Evolutionary conservation across 2,113 vertebrate species (phyloP).

Genomic region (Archocentrus centrarchus): DNA sequence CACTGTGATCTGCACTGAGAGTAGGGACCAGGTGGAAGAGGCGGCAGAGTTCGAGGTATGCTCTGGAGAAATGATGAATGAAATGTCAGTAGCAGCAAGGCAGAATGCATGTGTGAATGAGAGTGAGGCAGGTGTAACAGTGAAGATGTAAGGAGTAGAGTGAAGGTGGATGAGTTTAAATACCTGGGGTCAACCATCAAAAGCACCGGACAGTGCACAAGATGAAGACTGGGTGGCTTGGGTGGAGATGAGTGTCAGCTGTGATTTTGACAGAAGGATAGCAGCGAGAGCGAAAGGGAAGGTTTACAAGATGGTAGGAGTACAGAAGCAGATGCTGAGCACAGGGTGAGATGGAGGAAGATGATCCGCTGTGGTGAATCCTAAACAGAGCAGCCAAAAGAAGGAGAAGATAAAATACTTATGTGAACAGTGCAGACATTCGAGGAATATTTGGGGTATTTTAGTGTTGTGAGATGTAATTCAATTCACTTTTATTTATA

Average conservation of each 20-base stretch:
- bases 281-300: background rate
- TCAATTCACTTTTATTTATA: background rate
- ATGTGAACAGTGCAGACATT: background rate
- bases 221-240: no score
- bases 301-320: background rate
- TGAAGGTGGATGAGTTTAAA: background rate
- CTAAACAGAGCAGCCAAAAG: background rate
- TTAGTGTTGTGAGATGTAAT: no score
- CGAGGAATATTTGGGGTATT: background rate
- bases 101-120: background rate
- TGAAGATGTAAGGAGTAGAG: background rate
- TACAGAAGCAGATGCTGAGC: background rate
- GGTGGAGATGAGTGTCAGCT: background rate
- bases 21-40: background rate
- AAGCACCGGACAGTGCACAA: background rate
- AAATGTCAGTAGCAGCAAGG: background rate
- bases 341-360: background rate
- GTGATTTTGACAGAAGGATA: background rate
- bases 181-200: background rate
- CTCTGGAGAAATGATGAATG: background rate
- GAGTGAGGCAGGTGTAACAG: background rate
- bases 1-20: background rate
- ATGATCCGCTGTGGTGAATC: background rate
- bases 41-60: background rate
- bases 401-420: background rate